Percentiles rank a stretch among this genome's conserved stretches.
These are phyloP conservation scores for Drosophila macrospina DNA, from an alignment of 2,888 invertebrate genomes.

Conservation along the genomic window DNA sequence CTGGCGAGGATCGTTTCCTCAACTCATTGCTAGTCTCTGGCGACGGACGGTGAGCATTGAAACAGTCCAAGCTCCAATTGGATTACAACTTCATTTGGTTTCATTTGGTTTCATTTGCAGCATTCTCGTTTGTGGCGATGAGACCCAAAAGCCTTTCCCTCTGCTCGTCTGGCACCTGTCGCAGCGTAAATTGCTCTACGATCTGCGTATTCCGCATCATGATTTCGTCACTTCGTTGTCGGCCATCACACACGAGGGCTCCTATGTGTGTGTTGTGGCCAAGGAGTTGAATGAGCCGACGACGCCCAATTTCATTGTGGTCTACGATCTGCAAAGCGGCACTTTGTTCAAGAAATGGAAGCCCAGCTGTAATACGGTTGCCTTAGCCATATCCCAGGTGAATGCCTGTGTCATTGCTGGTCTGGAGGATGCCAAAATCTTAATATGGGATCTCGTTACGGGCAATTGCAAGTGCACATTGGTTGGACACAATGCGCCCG, in stretches of 20 bases:
- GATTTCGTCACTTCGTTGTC: constrained; percentile 94
- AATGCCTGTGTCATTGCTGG: constrained; percentile 94
- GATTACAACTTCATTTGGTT: constrained; percentile 1
- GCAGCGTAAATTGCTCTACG: constrained; percentile 93
- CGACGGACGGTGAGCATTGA: constrained; percentile 90
- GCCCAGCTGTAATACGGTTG: constrained; percentile 92
- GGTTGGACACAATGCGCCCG: constrained; percentile 92
- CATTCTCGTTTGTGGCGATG: constrained; percentile 95
- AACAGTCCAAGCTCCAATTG: not conserved
- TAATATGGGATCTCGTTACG: constrained; percentile 94
- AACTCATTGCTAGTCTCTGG: constrained; percentile 95
- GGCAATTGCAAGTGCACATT: constrained; percentile 92
- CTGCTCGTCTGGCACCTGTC: constrained; percentile 95
- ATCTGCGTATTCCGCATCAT: constrained; percentile 94
- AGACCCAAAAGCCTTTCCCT: constrained; percentile 96
- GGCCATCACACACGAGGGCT: constrained; percentile 94
- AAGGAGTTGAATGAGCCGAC: constrained; percentile 91
- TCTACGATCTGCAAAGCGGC: constrained; percentile 95
- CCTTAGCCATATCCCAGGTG: constrained; percentile 93
- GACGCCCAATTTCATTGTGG: constrained; percentile 94
- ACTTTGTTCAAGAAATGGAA: constrained; percentile 97
- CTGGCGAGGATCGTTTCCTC: constrained; percentile 95
- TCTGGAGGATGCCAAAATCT: constrained; percentile 92
- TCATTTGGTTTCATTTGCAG: constrained; percentile 84
- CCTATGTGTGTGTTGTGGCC: constrained; percentile 90